A percentile compares a stretch with the other conserved stretches of the same genome.
Conservation (phyloP, 2,888 invertebrate species). For the Dasypolia templi region DNA sequence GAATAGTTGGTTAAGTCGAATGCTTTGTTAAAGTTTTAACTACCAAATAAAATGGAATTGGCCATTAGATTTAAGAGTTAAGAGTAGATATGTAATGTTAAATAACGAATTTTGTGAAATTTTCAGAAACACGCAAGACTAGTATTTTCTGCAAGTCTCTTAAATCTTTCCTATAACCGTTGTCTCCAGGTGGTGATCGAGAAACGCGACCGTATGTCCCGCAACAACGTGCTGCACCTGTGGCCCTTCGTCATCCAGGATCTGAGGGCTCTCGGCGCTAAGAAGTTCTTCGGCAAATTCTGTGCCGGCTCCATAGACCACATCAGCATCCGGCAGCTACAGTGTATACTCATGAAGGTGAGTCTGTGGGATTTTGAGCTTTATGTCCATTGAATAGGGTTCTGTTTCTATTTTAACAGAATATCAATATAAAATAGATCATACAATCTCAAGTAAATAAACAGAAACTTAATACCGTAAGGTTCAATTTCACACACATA, state of each 20-base stretch:
- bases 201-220: conserved; percentile 97
- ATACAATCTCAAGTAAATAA: background rate
- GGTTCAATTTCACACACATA: background rate
- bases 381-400: background rate
- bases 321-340: conserved; percentile 98
- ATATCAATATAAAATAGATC: background rate
- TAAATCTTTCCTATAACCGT: background rate
- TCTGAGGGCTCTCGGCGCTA: conserved; percentile 97
- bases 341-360: conserved; percentile 98
- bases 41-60: too few species aligned
- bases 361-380: background rate
- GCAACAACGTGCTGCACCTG: conserved; percentile 99
- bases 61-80: background rate
- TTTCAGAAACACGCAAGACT: background rate
- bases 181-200: conserved; percentile 94
- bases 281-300: conserved; percentile 99
- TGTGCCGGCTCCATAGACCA: conserved; percentile 99
- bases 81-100: too few species aligned
- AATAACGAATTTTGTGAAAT: background rate
- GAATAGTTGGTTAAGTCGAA: too few species aligned
- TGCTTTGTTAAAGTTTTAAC: too few species aligned
- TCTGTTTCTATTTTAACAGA: background rate
- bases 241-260: conserved; percentile 99
- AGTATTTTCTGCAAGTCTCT: background rate
- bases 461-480: background rate